Percentiles rank a stretch among this genome's conserved stretches.
These are phyloP conservation scores for Xanthorhoe designata DNA, from an alignment of 2,888 invertebrate species.

Conservation along the genomic window DNA sequence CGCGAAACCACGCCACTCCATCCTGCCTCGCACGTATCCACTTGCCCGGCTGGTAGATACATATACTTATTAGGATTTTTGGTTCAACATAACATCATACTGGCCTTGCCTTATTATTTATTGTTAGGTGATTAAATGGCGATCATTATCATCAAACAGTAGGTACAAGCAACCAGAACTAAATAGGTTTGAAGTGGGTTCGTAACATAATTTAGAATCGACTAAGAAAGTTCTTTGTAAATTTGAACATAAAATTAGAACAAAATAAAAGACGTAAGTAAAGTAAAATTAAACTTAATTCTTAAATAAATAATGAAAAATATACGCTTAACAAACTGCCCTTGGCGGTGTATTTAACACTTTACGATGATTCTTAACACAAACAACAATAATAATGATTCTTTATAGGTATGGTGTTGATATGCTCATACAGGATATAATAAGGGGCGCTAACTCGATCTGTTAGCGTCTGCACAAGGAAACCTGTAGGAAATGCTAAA, in stretches of 20 bases:
- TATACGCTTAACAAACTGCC: constrained; percentile 57
- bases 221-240: no score
- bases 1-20: constrained; percentile 48
- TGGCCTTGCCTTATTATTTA: no score
- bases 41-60: not conserved
- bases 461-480: constrained; percentile 63
- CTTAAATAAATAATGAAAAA: constrained; percentile 42
- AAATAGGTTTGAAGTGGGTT: not conserved
- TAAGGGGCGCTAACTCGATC: constrained; percentile 66
- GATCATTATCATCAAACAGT: not conserved
- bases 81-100: not conserved
- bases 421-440: constrained; percentile 68
- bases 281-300: not conserved
- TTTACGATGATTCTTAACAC: constrained; percentile 64
- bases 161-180: not conserved
- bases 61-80: constrained; percentile 6
- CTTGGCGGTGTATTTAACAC: constrained; percentile 75
- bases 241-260: no score
- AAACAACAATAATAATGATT: constrained; percentile 75
- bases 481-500: constrained; percentile 46
- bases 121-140: no score
- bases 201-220: not conserved
- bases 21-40: constrained; percentile 22
- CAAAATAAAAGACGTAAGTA: not conserved
- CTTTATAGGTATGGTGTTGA: constrained; percentile 76